Evolutionary conservation across 1,140 invertebrate genomes (phyloP).

Genomic region (Oscheius sp.): DNA sequence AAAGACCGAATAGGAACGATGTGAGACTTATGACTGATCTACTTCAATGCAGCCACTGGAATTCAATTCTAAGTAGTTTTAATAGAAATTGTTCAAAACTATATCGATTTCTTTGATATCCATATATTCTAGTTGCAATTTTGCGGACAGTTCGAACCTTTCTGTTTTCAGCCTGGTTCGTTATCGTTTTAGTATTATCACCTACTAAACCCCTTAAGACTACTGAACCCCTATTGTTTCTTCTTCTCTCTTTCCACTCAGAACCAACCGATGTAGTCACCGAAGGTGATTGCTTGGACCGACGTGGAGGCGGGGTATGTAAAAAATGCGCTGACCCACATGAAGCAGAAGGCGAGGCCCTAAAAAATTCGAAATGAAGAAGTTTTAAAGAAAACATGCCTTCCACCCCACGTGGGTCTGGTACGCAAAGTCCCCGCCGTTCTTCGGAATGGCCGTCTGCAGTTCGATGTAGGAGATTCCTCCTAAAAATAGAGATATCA

Average conservation of each 20-base stretch:
- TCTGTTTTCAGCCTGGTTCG: too few species aligned
- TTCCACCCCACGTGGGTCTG: constrained; percentile 5
- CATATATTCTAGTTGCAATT: too few species aligned
- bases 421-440: constrained; percentile 31
- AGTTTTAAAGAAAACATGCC: background rate
- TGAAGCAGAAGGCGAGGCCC: constrained; percentile 29
- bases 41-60: too few species aligned
- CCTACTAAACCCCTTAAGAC: too few species aligned
- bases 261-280: background rate
- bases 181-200: too few species aligned
- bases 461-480: constrained; percentile 43
- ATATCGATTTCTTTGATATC: too few species aligned
- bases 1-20: background rate
- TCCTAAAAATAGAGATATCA: background rate
- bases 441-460: constrained; percentile 28
- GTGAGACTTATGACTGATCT: too few species aligned
- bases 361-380: background rate
- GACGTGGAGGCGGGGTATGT: background rate
- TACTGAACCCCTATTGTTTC: too few species aligned
- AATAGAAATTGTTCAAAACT: too few species aligned
- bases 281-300: constrained; percentile 7
- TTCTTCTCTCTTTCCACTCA: too few species aligned
- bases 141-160: too few species aligned
- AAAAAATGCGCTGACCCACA: constrained; percentile 20
- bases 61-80: too few species aligned